Evolutionary conservation across 2,113 vertebrate species (phyloP).

Genomic region (Cariama cristata): DNA sequence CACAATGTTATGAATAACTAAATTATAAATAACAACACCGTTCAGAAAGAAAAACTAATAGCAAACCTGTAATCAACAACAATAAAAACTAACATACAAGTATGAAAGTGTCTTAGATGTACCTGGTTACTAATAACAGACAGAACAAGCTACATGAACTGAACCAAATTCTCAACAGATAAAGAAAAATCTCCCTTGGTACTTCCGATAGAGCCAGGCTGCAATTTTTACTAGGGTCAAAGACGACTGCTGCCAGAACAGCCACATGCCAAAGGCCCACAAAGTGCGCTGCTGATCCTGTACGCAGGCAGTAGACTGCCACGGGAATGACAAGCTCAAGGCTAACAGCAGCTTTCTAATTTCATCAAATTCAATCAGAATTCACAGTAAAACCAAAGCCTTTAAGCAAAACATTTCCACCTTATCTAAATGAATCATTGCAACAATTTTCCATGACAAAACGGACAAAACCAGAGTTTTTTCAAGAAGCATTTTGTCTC

Average conservation of each 20-base stretch:
- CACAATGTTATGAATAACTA: background rate
- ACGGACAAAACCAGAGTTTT: background rate
- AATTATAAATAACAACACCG: background rate
- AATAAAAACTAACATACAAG: background rate
- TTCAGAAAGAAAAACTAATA: background rate
- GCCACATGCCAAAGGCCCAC: background rate
- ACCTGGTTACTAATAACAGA: background rate
- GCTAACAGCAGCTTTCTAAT: background rate
- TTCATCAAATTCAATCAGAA: background rate
- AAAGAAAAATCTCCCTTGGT: background rate
- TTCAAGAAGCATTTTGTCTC: background rate
- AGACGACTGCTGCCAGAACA: background rate
- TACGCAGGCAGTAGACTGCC: rapidly evolving
- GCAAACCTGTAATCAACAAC: background rate
- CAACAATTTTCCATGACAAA: background rate
- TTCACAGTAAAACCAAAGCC: background rate
- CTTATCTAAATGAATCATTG: background rate
- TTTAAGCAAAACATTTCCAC: background rate
- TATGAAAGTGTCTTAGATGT: background rate
- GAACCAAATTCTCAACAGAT: background rate
- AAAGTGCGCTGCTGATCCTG: background rate
- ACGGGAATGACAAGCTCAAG: background rate
- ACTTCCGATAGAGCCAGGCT: background rate
- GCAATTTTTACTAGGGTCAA: background rate
- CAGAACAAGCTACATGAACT: background rate